A percentile compares a stretch with the other conserved stretches of the same genome.
These are phyloP conservation scores for Sarcophaga variegata DNA, from an alignment of 2,888 invertebrate species.

Conservation along the genomic window DNA sequence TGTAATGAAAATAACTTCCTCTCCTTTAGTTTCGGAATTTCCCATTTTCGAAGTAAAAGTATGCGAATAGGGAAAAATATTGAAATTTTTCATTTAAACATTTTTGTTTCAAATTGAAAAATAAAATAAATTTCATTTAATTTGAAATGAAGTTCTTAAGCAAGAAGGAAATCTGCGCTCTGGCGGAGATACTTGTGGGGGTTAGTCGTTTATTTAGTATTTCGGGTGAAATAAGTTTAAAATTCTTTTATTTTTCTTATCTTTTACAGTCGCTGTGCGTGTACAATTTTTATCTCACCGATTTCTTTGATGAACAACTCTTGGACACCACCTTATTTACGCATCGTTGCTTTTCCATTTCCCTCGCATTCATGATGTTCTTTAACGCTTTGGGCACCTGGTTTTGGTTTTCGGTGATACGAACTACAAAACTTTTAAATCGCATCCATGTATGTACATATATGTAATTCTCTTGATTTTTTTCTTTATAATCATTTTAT, in stretches of 20 bases:
- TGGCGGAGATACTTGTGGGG: conserved; percentile 63
- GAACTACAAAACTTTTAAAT: conserved; percentile 58
- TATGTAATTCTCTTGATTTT: neutral
- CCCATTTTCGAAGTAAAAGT: too few species aligned
- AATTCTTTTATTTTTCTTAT: neutral
- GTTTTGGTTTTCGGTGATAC: conserved; percentile 69
- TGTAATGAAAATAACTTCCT: too few species aligned
- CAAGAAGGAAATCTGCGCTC: conserved; percentile 64
- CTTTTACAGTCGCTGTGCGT: conserved; percentile 31
- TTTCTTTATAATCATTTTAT: neutral
- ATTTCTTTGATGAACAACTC: conserved; percentile 61
- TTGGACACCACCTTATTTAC: conserved; percentile 48
- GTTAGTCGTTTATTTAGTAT: conserved; percentile 52
- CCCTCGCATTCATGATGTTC: conserved; percentile 35
- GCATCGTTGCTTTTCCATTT: conserved; percentile 56
- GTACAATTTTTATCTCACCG: conserved; percentile 49
- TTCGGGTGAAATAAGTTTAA: neutral
- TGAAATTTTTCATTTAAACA: neutral
- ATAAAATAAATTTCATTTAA: too few species aligned
- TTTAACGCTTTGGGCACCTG: conserved; percentile 66
- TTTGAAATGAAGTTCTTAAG: conserved; percentile 45
- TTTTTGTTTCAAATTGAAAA: too few species aligned
- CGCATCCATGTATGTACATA: conserved; percentile 50
- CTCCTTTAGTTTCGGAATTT: too few species aligned
- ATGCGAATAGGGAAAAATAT: neutral